Base-by-base conservation (phyloP, 2,888 invertebrate species). In the Norana najaformis region DNA sequence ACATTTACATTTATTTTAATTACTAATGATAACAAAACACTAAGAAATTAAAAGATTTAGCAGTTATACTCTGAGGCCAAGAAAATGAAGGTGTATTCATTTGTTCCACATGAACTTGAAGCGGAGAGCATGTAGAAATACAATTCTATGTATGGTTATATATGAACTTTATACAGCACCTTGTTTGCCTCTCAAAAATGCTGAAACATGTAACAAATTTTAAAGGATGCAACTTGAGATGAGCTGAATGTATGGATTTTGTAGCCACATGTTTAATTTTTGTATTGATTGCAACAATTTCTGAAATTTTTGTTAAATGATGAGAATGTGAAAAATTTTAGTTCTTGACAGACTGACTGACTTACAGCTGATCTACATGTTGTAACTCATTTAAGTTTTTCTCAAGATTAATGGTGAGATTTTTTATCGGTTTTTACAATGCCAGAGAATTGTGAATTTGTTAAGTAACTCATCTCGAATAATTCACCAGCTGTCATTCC, bases 341-440 rank as follows among this genome's bases (percentile, higher is more conserved):
- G 30, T n/a, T 69, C 69, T n/a, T 69, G 69, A 69, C n/a, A 69
- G n/a, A n/a, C 1, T 69, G n/a, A n/a, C 1, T 69, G 69, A 69
- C n/a, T 69, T 69, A 69, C 69, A n/a, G 30, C 30, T 53, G 53
- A 41, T 41, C 16, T 14, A 47, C 47, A 8, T 1, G 69, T n/a
- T 69, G 69, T n/a, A n/a, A 69, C 69, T 69, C 30, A 69, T 69
- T 69, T 69, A 69, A n/a, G 69, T 69, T n/a, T 69, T 69, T 69
- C n/a, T 69, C 69, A 6, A n/a, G 30, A n/a, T 69, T n/a, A 1
- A 13, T n/a, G n/a, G 8, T n/a, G 69, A 69, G 11, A n/a, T 69
- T 69, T n/a, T 69, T 69, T 69, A 69, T n/a, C 69, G 30, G 69
- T 30, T 69, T 69, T 69, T 69, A 69, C 69, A 30, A n/a, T n/a